Conservation (phyloP, 2,888 invertebrate genomes). For the Nowickia ferox region DNA sequence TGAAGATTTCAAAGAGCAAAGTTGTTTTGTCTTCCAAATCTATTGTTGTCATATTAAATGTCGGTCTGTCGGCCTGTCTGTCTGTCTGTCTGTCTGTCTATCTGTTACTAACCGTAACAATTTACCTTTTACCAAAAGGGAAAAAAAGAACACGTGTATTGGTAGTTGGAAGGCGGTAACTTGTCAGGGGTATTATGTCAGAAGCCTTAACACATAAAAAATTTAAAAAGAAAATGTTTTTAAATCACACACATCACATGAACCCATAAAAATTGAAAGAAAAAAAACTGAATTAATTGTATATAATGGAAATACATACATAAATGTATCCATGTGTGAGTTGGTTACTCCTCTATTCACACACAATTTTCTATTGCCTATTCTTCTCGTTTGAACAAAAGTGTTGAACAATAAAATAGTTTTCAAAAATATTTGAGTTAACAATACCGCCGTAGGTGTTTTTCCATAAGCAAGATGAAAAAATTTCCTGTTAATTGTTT, state of each 20-base stretch:
- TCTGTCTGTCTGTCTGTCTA: no score
- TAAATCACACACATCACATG: not conserved
- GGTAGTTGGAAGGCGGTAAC: slow-evolving; percentile 64
- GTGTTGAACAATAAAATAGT: slow-evolving; percentile 60
- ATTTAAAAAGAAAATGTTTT: slow-evolving; percentile 8
- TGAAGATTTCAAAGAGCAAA: slow-evolving; percentile 38
- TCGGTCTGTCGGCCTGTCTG: no score
- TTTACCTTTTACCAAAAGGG: slow-evolving; percentile 42
- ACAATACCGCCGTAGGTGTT: slow-evolving; percentile 64
- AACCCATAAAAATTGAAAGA: no score
- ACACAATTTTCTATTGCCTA: slow-evolving; percentile 12
- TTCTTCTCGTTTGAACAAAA: slow-evolving; percentile 16
- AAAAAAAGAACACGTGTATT: slow-evolving; percentile 56
- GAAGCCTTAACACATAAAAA: slow-evolving; percentile 37
- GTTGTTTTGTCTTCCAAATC: slow-evolving; percentile 42
- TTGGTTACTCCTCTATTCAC: slow-evolving; percentile 57
- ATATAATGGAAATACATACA: not conserved
- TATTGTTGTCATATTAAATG: slow-evolving; percentile 56
- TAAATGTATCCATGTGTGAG: not conserved
- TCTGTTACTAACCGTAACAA: slow-evolving; percentile 57
- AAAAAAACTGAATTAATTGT: slow-evolving; percentile 45
- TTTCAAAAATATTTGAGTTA: slow-evolving; percentile 45
- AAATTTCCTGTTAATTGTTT: slow-evolving; percentile 65
- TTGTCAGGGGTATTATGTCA: slow-evolving; percentile 71
- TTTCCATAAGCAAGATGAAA: slow-evolving; percentile 5